Base-by-base conservation (phyloP, 2,797 vertebrate species). In the Adelosebastes latens region DNA sequence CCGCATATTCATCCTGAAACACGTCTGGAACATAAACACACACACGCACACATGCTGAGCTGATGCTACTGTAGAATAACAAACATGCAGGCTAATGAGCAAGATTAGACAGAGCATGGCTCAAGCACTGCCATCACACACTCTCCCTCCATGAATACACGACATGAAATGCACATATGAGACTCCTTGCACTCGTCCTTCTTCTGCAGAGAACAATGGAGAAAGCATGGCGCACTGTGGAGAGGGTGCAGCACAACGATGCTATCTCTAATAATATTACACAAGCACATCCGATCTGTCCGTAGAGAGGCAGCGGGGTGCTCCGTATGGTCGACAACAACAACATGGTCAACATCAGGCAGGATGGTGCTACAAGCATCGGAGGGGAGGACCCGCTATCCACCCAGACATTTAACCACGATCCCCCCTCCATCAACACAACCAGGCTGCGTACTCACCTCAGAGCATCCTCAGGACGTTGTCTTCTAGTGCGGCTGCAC, bases 401-500 rank as follows among this genome's bases (percentile, higher is more conserved):
- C 76, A 74, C 87, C 67, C 85, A 67, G 73, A 29, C 63, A 25
- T 58, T 46, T 66, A 46, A n/a, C 64, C 79, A 53, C 4, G 22
- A 61, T 20, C 0, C 18, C 6, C 64, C 25, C 55, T 34, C 6
- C 52, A 55, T 60, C 55, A 62, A 67, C 46, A 6, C 9, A 31
- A 7, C 3, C 25, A 46, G 61, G 24, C 31, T 3, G 29, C 3
- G 24, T 1, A 77, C 94, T 93, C 90, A 96, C 95, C 95, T 96
- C 89, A 95, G 85, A 39, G 87, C 94, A 95, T 95, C 89, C 82
- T 89, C 87, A 6, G 80, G 74, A 82, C 52, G 61, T 72, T 25
- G 85, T 88, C 88, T 68, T 90, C 85, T n/a, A 75, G 75, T 59
- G 86, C 63, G 90, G 90, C 77, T 76, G 92, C 85, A 86, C 85